Evolutionary conservation across 2,888 invertebrate species (phyloP), one percentile per base, ranked within the genome.

Genomic region (Formica aserva): DNA sequence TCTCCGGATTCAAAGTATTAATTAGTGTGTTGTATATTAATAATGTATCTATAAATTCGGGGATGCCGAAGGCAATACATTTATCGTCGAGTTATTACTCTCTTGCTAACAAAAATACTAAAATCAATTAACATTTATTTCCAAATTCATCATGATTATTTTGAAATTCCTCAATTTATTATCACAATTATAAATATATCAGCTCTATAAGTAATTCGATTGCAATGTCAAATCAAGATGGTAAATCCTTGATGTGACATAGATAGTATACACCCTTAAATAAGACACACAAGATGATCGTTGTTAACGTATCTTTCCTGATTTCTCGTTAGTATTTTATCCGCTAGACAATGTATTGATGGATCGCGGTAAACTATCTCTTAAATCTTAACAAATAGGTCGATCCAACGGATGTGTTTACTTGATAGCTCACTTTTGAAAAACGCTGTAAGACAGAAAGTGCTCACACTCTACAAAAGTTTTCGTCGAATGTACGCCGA

Each of bases 401-500:
- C 48, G 65, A 35, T 60, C 62, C 65, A 29, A 48, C 48, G 67
- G 41, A 62, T 66, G 72, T 78, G 83, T 84, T 86, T 78, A 86
- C 81, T 22, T 57, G 71, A 48, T 32, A 69, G 75, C 67, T 71
- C 29, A 32, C 55, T 63, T 52, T 74, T 48, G 60, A 45, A 67
- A 78, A 82, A 78, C 63, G 67, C 26, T 60, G 65, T n/a, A 66
- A 82, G 86, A 84, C 74, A 86, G 77, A 26, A 65, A 74, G 29
- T 60, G 67, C 29, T 67, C 41, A 35, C 22, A 9, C 81, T 57
- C 26, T 62, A 48, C 55, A 66, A 81, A 86, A 84, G 75, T 87
- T 84, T 63, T 86, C 82, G 67, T 45, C 57, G 74, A 83, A 80
- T 72, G 78, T 69, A 63, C 75, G 86, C 72, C 78, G 65, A 80